Evolutionary conservation across 2,797 vertebrate species (phyloP), one percentile per base, ranked within the genome.

Genomic region (Poecilia wingei): DNA sequence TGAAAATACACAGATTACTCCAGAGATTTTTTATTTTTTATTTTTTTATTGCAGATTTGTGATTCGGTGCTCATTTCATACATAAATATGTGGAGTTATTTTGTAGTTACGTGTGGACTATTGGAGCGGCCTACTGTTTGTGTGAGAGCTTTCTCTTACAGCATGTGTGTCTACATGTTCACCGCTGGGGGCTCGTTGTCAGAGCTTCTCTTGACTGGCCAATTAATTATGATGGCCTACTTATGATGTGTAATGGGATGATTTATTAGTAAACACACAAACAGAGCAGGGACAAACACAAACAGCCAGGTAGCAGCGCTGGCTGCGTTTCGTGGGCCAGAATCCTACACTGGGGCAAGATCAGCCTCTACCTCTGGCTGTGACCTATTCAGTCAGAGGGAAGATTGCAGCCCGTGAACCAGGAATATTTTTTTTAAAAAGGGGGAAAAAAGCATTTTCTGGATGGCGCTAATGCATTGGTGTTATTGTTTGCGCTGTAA

Each of bases 171-270:
- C 61, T 84, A 90, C 73, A 36, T 72, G 77, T 86, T 90, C 89
- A 89, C 91, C 86, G 86, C 94, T 89, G 87, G 93, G 94, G 93
- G 92, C 90, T 93, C 90, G 84, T 94, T 95, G 94, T 96, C 95
- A 95, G 92, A 94, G 90, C 90, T 91, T 94, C 90, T 94, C 93
- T 95, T 93, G 87, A 92, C 93, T 93, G 95, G 93, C 95, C 95
- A 96, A 96, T 96, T 96, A 96, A 96, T 96, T 95, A 96, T 95
- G 94, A 95, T 96, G 95, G 94, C 94, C 95, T 96, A 96, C 94
- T 96, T 96, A 96, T 95, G 94, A 95, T 96, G 93, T 95, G 94
- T 96, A 95, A 96, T 95, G 91, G 93, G 92, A 94, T 96, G 95
- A 96, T 96, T 96, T 96, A 95, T 95, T 91, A 93, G 93, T 95